Conservation (phyloP, 2,113 vertebrate genomes). For the Prunella himalayana region DNA sequence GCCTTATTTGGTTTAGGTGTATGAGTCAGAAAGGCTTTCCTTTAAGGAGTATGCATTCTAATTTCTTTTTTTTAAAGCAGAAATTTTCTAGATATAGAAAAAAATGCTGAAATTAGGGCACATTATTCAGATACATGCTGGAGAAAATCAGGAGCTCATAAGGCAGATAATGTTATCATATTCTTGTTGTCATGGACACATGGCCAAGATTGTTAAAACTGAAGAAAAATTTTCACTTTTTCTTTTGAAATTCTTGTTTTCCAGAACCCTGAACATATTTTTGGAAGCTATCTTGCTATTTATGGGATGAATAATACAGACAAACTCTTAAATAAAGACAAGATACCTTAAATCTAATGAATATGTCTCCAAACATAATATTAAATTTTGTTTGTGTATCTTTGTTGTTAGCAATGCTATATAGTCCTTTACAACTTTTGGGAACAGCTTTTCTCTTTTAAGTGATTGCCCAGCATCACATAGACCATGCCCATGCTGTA, state of each 20-base stretch:
- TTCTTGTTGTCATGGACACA: not conserved
- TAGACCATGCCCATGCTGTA: not conserved
- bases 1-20: not conserved
- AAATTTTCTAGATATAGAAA: not conserved
- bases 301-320: not conserved
- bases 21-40: not conserved
- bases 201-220: not conserved
- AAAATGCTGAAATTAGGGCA: not conserved
- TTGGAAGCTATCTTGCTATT: not conserved
- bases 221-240: not conserved
- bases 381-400: not conserved
- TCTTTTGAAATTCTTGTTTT: not conserved
- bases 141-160: not conserved
- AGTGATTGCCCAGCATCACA: not conserved
- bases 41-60: not conserved
- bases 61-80: not conserved
- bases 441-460: not conserved
- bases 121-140: not conserved
- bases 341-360: not conserved
- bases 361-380: not conserved
- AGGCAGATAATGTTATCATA: not conserved
- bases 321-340: not conserved
- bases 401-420: not conserved
- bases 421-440: not conserved
- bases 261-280: not conserved